Evolutionary conservation across 2,888 invertebrate species (phyloP).

Genomic region (Drosophila siamana): DNA sequence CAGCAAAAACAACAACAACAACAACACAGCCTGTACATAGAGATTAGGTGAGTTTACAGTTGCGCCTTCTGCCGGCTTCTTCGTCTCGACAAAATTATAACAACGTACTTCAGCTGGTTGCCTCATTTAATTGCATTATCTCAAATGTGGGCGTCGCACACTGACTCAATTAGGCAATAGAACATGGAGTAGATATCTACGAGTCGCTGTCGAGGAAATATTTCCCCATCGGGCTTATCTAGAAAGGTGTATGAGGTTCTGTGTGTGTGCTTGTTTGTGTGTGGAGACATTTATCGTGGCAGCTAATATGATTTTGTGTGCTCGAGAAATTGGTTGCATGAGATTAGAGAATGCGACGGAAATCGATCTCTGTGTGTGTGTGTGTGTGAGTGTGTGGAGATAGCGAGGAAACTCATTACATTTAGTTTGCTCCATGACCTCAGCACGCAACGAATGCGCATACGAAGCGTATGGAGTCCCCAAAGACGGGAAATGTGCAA

Average conservation of each 20-base stretch:
- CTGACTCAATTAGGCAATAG: slow-evolving; percentile 59
- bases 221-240: slow-evolving; percentile 37
- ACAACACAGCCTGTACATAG: background rate
- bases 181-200: background rate
- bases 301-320: slow-evolving; percentile 49
- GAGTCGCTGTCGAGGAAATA: background rate
- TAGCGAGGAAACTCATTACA: too few relatives aligned
- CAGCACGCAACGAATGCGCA: background rate
- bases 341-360: slow-evolving; percentile 65
- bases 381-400: background rate
- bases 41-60: slow-evolving; percentile 41
- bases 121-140: slow-evolving; percentile 72
- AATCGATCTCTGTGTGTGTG: slow-evolving; percentile 22
- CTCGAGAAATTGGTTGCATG: slow-evolving; percentile 30
- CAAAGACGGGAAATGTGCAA: slow-evolving; percentile 2
- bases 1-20: slow-evolving; percentile 2
- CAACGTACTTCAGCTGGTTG: slow-evolving; percentile 35
- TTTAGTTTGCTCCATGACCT: slow-evolving; percentile 1
- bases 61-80: background rate
- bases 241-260: too few relatives aligned
- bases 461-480: slow-evolving; percentile 8
- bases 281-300: too few relatives aligned
- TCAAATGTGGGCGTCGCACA: slow-evolving; percentile 42
- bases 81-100: slow-evolving; percentile 8
- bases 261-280: too few relatives aligned